Conservation (phyloP, 2,888 invertebrate genomes). For the Drepanosiphum platanoidis region DNA sequence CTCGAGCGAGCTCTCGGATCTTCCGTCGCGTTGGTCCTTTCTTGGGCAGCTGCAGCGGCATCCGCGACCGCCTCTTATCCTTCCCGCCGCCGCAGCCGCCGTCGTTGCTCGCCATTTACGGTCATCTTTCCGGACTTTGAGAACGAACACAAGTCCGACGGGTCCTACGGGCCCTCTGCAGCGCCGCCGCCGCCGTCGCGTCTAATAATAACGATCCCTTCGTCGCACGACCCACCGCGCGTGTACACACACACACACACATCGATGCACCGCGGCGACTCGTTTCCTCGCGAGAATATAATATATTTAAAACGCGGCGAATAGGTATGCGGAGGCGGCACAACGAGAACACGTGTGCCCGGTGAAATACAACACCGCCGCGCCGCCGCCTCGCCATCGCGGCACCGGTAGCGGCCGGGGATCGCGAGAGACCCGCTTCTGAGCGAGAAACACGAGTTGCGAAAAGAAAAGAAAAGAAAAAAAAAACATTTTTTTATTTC, state of each 20-base stretch:
- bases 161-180: background rate
- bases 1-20: background rate
- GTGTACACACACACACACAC: background rate
- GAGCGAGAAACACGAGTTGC: no score
- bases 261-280: background rate
- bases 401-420: background rate
- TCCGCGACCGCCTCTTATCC: background rate
- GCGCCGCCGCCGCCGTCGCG: background rate
- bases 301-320: background rate
- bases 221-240: background rate
- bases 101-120: constrained; percentile 50
- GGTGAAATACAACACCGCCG: constrained; percentile 18
- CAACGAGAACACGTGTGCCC: background rate
- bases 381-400: background rate
- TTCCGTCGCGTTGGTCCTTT: constrained; percentile 40
- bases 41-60: background rate
- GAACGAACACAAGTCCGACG: background rate
- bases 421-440: no score
- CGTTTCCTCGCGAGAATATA: background rate
- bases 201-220: constrained; percentile 3
- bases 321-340: background rate
- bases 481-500: no score
- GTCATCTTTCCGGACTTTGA: constrained; percentile 38
- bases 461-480: no score
- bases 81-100: background rate